phyloP scores from a whole-genome alignment of 2,888 invertebrate species.

The Parnassius mnemosyne region DNA sequence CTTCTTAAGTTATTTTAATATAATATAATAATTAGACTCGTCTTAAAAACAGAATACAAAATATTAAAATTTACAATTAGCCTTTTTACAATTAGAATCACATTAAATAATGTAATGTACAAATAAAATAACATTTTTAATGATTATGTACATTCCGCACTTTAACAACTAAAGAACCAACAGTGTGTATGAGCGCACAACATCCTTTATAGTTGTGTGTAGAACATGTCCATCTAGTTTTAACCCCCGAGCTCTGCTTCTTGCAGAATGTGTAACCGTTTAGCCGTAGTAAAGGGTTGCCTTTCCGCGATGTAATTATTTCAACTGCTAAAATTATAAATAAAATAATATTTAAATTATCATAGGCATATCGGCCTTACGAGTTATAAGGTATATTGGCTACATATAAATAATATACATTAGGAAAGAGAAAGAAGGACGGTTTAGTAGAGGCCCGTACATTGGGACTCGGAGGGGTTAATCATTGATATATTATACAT shows the following conservation, averaged over 20 bases:
- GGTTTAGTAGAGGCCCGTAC: no score
- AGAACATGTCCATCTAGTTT: slow-evolving; percentile 45
- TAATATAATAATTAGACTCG: no score
- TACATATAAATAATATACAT: no score
- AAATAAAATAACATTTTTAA: slow-evolving; percentile 9
- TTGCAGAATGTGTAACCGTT: slow-evolving; percentile 22
- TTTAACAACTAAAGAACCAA: slow-evolving; percentile 36
- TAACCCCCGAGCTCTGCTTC: slow-evolving; percentile 21
- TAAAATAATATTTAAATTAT: background rate
- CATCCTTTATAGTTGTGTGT: slow-evolving; percentile 39
- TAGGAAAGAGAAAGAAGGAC: no score
- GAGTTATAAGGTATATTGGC: no score
- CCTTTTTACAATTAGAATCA: no score
- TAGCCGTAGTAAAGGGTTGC: slow-evolving; percentile 10
- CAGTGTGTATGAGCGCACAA: slow-evolving; percentile 36
- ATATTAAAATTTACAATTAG: no score
- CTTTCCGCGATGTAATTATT: slow-evolving; percentile 5
- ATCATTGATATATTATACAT: no score
- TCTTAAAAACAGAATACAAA: no score
- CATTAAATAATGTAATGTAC: background rate
- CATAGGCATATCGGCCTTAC: no score
- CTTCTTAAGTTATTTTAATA: no score
- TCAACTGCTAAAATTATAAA: slow-evolving; percentile 5
- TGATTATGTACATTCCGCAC: slow-evolving; percentile 41
- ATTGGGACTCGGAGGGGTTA: no score